Evolutionary conservation across 2,113 vertebrate genomes (phyloP), one percentile per base, ranked within the genome.

Genomic region (Oxygymnocypris stewartii): DNA sequence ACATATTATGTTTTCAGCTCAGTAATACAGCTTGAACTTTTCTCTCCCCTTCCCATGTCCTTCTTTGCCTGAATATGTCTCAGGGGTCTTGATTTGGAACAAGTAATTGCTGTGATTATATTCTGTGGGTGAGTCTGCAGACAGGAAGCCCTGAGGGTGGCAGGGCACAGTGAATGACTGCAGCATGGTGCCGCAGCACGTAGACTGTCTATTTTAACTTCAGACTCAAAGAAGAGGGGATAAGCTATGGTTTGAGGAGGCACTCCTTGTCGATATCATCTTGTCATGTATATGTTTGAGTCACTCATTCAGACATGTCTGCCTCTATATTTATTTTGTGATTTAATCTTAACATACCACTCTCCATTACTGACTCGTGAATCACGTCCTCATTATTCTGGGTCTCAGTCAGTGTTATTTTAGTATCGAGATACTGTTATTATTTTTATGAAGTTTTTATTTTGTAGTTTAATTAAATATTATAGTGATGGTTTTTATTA

Each of bases 201-300:
- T 92, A 92, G 88, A 74, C 14, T 10, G 18, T 79, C 84, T 88
- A 90, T 91, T 90, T 91, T 82, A 86, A 73, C 13, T 23, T 65
- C 63, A 23, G 78, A 85, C 47, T 65, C 57, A 61, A 86, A 84
- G 47, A 82, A 85, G 44, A 84, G 28, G 74, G 47, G 49, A 79
- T 65, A 77, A 28, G 13, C 31, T 49, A 69, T 78, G 23, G 69
- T 44, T 18, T 11, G n/a, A 49, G 65, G 59, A 74, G 69, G 23
- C 69, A 80, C 54, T 61, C 49, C 49, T 23, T 84, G 69, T 1
- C 0, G 82, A 57, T 57, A 74, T 74, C 13, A 57, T 51, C 44
- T 11, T 28, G 47, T 37, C n/a, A 49, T 82, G 13, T 47, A 11
- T 25, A 20, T 49, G 42, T 37, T 67, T 82, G 23, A 69, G 63